Base-by-base conservation (phyloP, 2,888 invertebrate genomes). In the Abscondita cerata region DNA sequence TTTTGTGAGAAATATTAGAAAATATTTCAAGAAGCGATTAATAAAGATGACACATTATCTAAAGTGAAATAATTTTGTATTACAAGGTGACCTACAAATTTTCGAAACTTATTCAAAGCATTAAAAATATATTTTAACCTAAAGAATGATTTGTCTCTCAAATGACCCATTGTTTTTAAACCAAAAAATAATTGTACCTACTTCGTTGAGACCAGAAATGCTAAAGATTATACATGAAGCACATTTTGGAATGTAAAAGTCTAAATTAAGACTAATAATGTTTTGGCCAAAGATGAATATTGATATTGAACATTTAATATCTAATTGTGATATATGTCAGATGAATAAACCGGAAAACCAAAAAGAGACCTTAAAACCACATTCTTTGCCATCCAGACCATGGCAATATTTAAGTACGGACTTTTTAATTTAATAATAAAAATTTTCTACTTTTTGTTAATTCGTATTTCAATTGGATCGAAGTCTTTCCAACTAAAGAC, bases 381-480 rank as follows among this genome's bases (percentile, higher is more conserved):
- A 25, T 25, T 4, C 2, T 4, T 4, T 25, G 6, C 25, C 25
- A 2, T n/a, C n/a, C n/a, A n/a, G n/a, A n/a, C n/a, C n/a, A n/a
- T n/a, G n/a, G n/a, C n/a, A n/a, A n/a, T n/a, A n/a, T n/a, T n/a
- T n/a, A n/a, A n/a, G n/a, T n/a, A n/a, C 59, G 18, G 69, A 72
- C 64, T 64, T 72, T 52, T 64, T 65, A 72, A 56, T 59, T 64
- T 50, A 55, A 36, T n/a, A 54, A 59, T 13, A 63, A 65, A 34
- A 59, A 63, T 51, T 74, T 70, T 59, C 52, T 75, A 38, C 50
- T 75, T 11, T 44, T 72, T 20, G 62, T 69, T 9, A 72, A 73
- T 62, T 64, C 60, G 33, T 73, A 65, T 34, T 66, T 62, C 31
- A 68, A 70, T 53, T 71, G 59, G 57, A 38, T 68, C 34, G 69